phyloP scores from a whole-genome alignment of 1,140 invertebrate species.

The Eulimnadia texana region DNA sequence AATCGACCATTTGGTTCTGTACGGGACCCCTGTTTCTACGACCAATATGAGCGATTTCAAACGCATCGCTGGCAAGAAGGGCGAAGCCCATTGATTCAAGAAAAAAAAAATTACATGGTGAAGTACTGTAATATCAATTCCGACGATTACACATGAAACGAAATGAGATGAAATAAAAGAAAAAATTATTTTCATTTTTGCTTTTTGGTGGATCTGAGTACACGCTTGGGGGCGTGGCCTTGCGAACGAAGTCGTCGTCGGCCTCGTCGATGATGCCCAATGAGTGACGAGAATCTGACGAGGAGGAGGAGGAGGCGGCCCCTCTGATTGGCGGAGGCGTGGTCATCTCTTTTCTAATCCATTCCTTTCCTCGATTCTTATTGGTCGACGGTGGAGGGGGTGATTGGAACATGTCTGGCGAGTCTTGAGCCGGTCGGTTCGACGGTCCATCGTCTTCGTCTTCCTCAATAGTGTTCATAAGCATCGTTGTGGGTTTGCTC shows the following conservation, averaged over 20 bases:
- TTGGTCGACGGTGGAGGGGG: neutral
- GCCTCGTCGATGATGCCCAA: neutral
- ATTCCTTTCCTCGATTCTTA: neutral
- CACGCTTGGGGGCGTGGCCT: neutral
- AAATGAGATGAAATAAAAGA: no score
- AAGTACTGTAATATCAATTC: no score
- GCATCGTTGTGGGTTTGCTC: neutral
- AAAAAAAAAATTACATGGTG: no score
- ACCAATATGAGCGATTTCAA: conserved; percentile 95
- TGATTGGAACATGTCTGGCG: neutral
- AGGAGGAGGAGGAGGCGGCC: neutral
- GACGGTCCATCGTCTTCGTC: no score
- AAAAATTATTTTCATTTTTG: no score
- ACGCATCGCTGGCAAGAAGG: conserved; percentile 80
- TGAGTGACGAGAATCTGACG: neutral
- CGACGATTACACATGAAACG: no score
- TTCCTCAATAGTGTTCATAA: neutral
- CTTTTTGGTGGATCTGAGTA: neutral
- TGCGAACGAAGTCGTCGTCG: neutral
- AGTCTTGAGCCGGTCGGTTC: no score
- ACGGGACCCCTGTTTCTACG: conserved; percentile 74
- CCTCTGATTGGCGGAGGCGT: neutral
- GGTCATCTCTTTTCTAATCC: neutral
- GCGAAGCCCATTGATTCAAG: conserved; percentile 55
- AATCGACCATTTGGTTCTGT: conserved; percentile 68